Percentiles rank a stretch among this genome's conserved stretches.
These are phyloP conservation scores for Lasaia peninsularis DNA, from an alignment of 1,140 invertebrate species.

Conservation along the genomic window DNA sequence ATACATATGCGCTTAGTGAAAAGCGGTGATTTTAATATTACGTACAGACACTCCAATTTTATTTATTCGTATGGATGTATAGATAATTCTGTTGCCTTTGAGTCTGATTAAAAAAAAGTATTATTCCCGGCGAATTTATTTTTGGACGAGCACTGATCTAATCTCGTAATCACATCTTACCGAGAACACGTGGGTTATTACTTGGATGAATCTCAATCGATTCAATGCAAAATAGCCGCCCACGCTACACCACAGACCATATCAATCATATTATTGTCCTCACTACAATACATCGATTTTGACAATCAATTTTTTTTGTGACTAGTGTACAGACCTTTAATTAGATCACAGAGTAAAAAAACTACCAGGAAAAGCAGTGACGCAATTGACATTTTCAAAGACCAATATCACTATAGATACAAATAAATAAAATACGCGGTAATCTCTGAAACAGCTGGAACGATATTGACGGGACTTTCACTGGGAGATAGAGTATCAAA, in stretches of 20 bases:
- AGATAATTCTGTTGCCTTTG: too few relatives aligned
- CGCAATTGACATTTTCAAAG: slow-evolving; percentile 56
- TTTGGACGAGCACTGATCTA: not conserved
- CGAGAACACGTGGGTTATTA: slow-evolving; percentile 47
- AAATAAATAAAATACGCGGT: too few relatives aligned
- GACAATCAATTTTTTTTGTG: slow-evolving; percentile 49
- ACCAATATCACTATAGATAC: too few relatives aligned
- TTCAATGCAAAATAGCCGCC: slow-evolving; percentile 72
- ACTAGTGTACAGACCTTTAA: slow-evolving; percentile 46
- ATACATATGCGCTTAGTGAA: too few relatives aligned
- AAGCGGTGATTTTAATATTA: too few relatives aligned
- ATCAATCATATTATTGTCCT: slow-evolving; percentile 66
- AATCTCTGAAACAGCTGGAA: too few relatives aligned
- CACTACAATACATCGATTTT: slow-evolving; percentile 17
- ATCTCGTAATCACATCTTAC: slow-evolving; percentile 16
- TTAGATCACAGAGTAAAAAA: slow-evolving; percentile 42
- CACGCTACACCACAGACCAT: slow-evolving; percentile 35
- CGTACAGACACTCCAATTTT: too few relatives aligned
- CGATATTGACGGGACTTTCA: too few relatives aligned
- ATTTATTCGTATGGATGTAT: too few relatives aligned
- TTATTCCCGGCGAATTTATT: not conserved
- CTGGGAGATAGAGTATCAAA: too few relatives aligned
- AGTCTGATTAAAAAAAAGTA: too few relatives aligned
- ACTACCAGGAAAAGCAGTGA: slow-evolving; percentile 35
- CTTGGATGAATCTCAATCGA: slow-evolving; percentile 50